These are phyloP conservation scores for Ciconia nigra DNA, from an alignment of 2,797 vertebrate species.

Conservation along the genomic window DNA sequence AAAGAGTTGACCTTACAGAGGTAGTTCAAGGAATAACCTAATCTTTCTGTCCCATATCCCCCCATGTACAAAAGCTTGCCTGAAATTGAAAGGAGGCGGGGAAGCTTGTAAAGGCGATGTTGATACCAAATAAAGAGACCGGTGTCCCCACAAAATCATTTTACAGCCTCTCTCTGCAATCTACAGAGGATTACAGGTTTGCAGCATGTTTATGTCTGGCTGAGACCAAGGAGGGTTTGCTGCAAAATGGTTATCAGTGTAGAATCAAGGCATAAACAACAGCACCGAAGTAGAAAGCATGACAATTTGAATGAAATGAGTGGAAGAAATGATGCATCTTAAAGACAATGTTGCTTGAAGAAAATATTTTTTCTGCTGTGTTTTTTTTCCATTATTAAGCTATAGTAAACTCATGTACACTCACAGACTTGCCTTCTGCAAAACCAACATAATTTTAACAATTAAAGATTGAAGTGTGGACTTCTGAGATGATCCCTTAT, in stretches of 20 bases:
- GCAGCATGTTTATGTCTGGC: slow-evolving; percentile 39
- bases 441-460: slow-evolving; percentile 62
- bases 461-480: slow-evolving; percentile 61
- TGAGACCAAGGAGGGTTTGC: slow-evolving; percentile 25
- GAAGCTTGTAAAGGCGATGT: slow-evolving; percentile 26
- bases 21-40: slow-evolving; percentile 67
- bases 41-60: slow-evolving; percentile 64
- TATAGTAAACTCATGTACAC: not conserved
- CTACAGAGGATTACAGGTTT: slow-evolving; percentile 59
- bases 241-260: slow-evolving; percentile 8
- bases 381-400: slow-evolving; percentile 10
- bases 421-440: slow-evolving; percentile 18
- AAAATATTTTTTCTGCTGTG: not conserved
- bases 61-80: slow-evolving; percentile 57
- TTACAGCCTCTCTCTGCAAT: slow-evolving; percentile 53
- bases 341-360: slow-evolving; percentile 36
- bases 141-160: slow-evolving; percentile 47
- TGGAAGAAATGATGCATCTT: not conserved
- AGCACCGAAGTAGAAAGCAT: not conserved
- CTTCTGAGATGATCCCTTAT: slow-evolving; percentile 70
- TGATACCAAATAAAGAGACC: slow-evolving; percentile 44
- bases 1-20: slow-evolving; percentile 63
- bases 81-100: slow-evolving; percentile 44
- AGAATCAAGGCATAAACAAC: slow-evolving; percentile 41
- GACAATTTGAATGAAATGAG: not conserved